Base-by-base conservation (phyloP, 2,797 vertebrate genomes). In the Myoxocephalus aenaeus region DNA sequence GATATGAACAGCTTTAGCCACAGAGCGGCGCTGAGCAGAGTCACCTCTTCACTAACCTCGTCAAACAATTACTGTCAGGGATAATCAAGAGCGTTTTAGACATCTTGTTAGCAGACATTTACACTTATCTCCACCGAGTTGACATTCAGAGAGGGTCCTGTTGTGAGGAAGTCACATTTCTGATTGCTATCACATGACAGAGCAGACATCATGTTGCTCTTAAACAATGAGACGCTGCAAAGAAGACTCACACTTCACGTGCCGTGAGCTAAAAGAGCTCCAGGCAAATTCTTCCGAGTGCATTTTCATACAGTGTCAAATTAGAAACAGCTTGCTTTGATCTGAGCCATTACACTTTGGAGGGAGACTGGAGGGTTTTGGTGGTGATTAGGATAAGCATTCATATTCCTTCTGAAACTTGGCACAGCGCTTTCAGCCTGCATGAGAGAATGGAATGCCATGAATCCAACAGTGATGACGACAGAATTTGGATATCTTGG, bases 241-340 rank as follows among this genome's bases (percentile, higher is more conserved):
- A 36, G 64, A 77, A 14, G 72, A 84, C 34, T 62, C n/a, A 32
- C 63, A 70, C 40, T 53, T 81, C 69, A 42, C 76, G 71, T 66
- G 71, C 75, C 22, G 46, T 48, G 71, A 87, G 65, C 80, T 76
- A 73, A 80, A 75, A 57, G 61, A 71, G 75, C 75, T 77, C 44
- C 34, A 59, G 65, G 84, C 76, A 46, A 81, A 81, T 85, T 87
- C 77, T 80, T 85, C 68, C 5, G 53, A 85, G 89, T 87, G 75
- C 80, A 76, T 85, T 91, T 88, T 89, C 84, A 89, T 84, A 86
- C 79, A 71, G 62, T 76, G 82, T 90, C 81, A 90, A 91, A 94
- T 90, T 82, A 90, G 80, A 92, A 93, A 86, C 92, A 93, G 91
- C 87, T 87, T 90, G 83, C 71, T 74, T 75, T 84, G 88, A 93